Evolutionary conservation across 1,140 invertebrate genomes (phyloP), one percentile per base, ranked within the genome.

Genomic region (Anastrepha obliqua): DNA sequence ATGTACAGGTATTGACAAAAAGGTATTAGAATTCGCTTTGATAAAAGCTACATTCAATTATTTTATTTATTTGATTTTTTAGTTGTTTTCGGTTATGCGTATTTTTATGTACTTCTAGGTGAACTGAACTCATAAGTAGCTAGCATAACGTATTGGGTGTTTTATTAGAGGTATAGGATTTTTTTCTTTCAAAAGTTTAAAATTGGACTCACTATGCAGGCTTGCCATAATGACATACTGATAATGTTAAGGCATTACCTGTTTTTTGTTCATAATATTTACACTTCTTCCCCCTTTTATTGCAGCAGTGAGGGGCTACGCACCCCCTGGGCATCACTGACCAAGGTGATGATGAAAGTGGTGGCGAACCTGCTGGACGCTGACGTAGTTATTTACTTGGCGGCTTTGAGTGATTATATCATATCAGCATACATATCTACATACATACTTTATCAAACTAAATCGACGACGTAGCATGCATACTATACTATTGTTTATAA

Each of bases 381-480:
- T 67, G 64, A 67, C 64, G 29, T 67, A 8, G 51, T 55, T 55
- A 55, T 55, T 55, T 55, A 55, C 11, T 55, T 55, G 6, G 51
- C 51, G 51, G 11, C 11, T 55, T 55, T 55, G 20, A 13, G 9
- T 42, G 9, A n/a, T 67, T n/a, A 29, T 39, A 67, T 42, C 9
- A 67, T 67, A 67, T 42, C 64, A 74, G 67, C 67, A 74, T n/a
- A n/a, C n/a, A n/a, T 47, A 74, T 44, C 65, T 70, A 15, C 64
- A 67, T 64, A 64, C 7, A 29, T 70, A 70, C 44, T 13, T 74
- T 74, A 74, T 44, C 67, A 15, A 2, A 44, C 4, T 5, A 74
- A 74, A 74, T 74, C 6, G 60, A 4, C 60, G 11, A 62, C 60
- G 51, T 8, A 6, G 51, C 60, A 62, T n/a, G 15, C 7, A 11